phyloP scores from a whole-genome alignment of 2,888 invertebrate species.

The Asteroscopus sphinx region DNA sequence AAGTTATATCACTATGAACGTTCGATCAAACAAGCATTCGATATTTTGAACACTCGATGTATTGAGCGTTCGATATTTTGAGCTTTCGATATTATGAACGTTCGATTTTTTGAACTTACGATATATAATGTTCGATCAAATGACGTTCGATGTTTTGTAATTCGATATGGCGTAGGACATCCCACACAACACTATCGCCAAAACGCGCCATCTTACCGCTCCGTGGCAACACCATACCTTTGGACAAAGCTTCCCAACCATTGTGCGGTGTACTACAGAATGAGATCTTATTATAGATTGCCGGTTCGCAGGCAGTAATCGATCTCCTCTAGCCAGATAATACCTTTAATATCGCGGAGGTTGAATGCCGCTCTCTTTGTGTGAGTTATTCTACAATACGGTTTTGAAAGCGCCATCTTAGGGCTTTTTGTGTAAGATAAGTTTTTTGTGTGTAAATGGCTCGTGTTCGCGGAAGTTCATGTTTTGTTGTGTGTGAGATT shows the following conservation, averaged over 20 bases:
- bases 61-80: too few species aligned
- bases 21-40: too few species aligned
- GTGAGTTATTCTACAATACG: constrained; percentile 47
- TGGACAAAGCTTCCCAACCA: constrained; percentile 64
- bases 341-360: constrained; percentile 61
- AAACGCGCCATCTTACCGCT: constrained; percentile 55
- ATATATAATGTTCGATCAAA: too few species aligned
- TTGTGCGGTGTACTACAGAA: constrained; percentile 67
- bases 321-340: constrained; percentile 65
- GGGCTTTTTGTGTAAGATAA: constrained; percentile 40
- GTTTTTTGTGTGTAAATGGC: constrained; percentile 42
- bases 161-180: too few species aligned
- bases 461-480: constrained; percentile 12
- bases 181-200: background rate
- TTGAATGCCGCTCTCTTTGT: constrained; percentile 56
- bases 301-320: constrained; percentile 63
- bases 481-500: constrained; percentile 4
- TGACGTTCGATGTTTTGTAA: too few species aligned
- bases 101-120: too few species aligned
- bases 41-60: too few species aligned
- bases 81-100: too few species aligned
- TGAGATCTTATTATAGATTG: constrained; percentile 80
- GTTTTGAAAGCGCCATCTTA: constrained; percentile 58
- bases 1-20: background rate
- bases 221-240: constrained; percentile 50